A percentile compares a stretch with the other conserved stretches of the same genome.
Conservation (phyloP, 2,113 vertebrate species). For the Cinclus mexicanus region DNA sequence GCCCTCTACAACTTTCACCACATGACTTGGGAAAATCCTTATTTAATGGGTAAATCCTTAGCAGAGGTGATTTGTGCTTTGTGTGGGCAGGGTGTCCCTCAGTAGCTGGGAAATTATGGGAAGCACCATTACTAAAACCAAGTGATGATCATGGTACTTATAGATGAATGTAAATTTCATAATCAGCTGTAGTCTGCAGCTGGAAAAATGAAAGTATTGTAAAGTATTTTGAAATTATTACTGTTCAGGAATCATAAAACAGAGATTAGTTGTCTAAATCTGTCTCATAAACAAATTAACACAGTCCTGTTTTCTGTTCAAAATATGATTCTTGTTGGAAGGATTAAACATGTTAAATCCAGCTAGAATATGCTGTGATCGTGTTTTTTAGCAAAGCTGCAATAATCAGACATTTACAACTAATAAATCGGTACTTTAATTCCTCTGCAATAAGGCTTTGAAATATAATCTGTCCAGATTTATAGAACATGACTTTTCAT, state of each 20-base stretch:
- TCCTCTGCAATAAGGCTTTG: slow-evolving; percentile 78
- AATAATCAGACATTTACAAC: slow-evolving; percentile 81
- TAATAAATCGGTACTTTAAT: slow-evolving; percentile 79
- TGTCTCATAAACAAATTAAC: slow-evolving; percentile 76
- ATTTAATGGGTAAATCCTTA: background rate
- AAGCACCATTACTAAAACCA: background rate
- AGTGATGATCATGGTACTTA: background rate
- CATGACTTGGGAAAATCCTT: background rate
- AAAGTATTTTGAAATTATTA: slow-evolving; percentile 59
- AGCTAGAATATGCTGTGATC: slow-evolving; percentile 67
- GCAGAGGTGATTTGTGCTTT: background rate
- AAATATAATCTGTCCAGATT: slow-evolving; percentile 81
- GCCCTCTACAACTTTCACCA: background rate
- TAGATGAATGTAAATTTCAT: background rate
- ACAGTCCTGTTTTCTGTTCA: slow-evolving; percentile 65
- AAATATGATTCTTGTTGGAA: slow-evolving; percentile 66
- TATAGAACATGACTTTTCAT: slow-evolving; percentile 77
- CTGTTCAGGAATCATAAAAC: slow-evolving; percentile 45
- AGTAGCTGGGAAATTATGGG: background rate
- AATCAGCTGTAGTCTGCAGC: background rate
- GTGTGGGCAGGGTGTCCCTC: background rate
- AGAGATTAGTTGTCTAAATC: slow-evolving; percentile 69
- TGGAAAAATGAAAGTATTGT: background rate
- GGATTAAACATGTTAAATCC: slow-evolving; percentile 76
- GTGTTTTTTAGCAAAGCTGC: slow-evolving; percentile 74